A percentile compares a stretch with the other conserved stretches of the same genome.
These are phyloP conservation scores for Embiotoca jacksoni DNA, from an alignment of 2,113 vertebrate species.

Conservation along the genomic window DNA sequence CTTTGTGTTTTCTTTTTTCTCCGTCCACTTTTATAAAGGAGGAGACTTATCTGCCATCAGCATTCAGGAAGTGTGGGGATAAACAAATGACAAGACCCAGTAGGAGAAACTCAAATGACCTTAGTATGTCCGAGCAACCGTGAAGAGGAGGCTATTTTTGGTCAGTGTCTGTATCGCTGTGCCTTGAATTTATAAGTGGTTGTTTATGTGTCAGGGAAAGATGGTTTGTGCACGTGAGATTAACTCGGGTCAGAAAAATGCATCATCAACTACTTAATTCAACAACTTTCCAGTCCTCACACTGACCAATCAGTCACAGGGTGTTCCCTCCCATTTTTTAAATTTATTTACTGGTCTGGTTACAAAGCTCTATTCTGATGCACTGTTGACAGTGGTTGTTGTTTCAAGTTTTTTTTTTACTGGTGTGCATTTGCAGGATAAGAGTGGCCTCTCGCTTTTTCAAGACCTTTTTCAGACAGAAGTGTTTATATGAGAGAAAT, in stretches of 20 bases:
- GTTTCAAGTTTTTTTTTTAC: background rate
- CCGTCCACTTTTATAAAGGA: conserved; percentile 68
- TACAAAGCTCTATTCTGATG: conserved; percentile 1
- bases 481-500: conserved; percentile 20
- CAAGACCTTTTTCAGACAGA: background rate
- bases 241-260: conserved; percentile 20
- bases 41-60: conserved; percentile 69
- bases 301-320: conserved; percentile 27
- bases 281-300: conserved; percentile 21
- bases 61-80: conserved; percentile 79
- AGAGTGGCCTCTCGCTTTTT: background rate
- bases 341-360: background rate
- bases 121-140: conserved; percentile 59
- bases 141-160: conserved; percentile 58
- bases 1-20: conserved; percentile 60
- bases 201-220: conserved; percentile 23
- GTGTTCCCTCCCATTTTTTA: conserved; percentile 1
- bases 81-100: conserved; percentile 72
- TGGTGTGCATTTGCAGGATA: background rate
- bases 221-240: conserved; percentile 15
- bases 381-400: background rate
- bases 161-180: conserved; percentile 7
- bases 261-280: conserved; percentile 3
- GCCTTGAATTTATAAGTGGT: conserved; percentile 23
- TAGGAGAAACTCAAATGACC: conserved; percentile 64